phyloP scores from a whole-genome alignment of 2,113 vertebrate genomes.

The Aspidoscelis tigris region DNA sequence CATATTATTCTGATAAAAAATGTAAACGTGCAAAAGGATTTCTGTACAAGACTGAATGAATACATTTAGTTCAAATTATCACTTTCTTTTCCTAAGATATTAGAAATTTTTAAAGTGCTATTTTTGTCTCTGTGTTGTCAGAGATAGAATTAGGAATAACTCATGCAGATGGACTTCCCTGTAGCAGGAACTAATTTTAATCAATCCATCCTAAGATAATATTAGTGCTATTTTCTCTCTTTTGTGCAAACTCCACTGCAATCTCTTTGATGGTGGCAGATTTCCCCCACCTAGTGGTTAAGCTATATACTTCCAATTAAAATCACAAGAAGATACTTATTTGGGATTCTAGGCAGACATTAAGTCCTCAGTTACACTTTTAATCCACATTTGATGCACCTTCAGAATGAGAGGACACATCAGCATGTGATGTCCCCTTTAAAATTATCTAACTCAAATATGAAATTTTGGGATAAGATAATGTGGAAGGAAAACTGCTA shows the following conservation, averaged over 20 bases:
- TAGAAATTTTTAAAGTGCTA: slow-evolving; percentile 60
- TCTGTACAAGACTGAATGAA: slow-evolving; percentile 27
- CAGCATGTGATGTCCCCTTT: no score
- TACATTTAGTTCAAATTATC: slow-evolving; percentile 63
- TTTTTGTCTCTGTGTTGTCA: slow-evolving; percentile 56
- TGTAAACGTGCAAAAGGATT: slow-evolving; percentile 42
- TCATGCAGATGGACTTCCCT: slow-evolving; percentile 65
- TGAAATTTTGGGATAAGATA: no score
- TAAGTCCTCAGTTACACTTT: no score
- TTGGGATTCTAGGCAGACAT: slow-evolving; percentile 14
- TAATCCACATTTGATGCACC: no score
- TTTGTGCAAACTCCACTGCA: slow-evolving; percentile 25
- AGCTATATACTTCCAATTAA: slow-evolving; percentile 35
- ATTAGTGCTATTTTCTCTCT: slow-evolving; percentile 66
- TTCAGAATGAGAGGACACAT: no score
- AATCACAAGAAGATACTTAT: not conserved
- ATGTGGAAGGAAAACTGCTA: no score
- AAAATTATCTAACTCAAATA: no score
- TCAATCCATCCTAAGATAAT: slow-evolving; percentile 63
- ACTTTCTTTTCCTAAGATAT: slow-evolving; percentile 60
- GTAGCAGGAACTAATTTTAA: slow-evolving; percentile 66
- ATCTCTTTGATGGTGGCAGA: slow-evolving; percentile 61
- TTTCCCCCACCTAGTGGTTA: slow-evolving; percentile 80
- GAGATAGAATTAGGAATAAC: slow-evolving; percentile 67
- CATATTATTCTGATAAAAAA: slow-evolving; percentile 53